Evolutionary conservation across 2,113 vertebrate genomes (phyloP).

Genomic region (Corvus moneduloides): DNA sequence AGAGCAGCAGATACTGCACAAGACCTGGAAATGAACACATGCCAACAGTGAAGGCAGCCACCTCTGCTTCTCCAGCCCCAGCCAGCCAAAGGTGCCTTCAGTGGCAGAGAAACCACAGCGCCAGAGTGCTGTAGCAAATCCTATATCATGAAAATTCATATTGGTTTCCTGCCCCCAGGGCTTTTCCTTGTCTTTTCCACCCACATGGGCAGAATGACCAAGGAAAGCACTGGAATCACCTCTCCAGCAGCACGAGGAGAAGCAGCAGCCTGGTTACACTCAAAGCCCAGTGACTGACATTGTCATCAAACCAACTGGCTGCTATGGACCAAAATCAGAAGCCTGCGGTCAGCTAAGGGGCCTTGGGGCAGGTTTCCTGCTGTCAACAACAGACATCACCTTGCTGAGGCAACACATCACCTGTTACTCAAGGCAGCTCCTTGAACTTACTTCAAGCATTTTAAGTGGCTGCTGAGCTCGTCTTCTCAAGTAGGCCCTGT

Average conservation of each 20-base stretch:
- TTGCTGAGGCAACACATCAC: neutral
- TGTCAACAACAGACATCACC: fast-evolving
- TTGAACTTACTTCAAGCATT: neutral
- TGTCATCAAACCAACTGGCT: neutral
- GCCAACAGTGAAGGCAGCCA: neutral
- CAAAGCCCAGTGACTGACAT: fast-evolving
- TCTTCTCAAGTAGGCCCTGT: neutral
- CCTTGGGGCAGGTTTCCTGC: neutral
- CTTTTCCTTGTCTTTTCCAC: neutral
- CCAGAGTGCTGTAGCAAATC: neutral
- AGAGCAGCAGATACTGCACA: neutral
- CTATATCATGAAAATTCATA: fast-evolving
- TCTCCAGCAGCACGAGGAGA: neutral
- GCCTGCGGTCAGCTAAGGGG: neutral
- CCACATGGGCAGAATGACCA: neutral
- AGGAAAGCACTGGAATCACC: neutral
- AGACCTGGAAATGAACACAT: neutral
- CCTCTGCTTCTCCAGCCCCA: neutral
- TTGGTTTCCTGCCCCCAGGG: neutral
- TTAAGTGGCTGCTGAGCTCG: fast-evolving
- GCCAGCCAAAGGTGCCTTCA: neutral
- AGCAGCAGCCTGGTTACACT: neutral
- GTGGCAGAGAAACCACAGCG: neutral
- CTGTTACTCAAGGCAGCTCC: neutral
- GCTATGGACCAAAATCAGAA: neutral